Base-by-base conservation (phyloP, 2,113 vertebrate genomes). In the Alaudala cheleensis region DNA sequence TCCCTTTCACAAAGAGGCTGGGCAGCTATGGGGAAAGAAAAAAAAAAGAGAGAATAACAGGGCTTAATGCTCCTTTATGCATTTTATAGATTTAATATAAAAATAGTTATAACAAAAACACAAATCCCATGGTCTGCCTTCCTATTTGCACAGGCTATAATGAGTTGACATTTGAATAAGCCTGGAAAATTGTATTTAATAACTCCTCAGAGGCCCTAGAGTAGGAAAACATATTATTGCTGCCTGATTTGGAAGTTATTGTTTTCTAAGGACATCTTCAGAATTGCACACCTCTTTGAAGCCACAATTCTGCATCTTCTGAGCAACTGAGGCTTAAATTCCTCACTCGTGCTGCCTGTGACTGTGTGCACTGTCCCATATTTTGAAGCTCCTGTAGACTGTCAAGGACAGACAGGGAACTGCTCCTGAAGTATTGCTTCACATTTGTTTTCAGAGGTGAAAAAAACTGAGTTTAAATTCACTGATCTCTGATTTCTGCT, bases 111-210 rank as follows among this genome's bases (percentile, higher is more conserved):
- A 90, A 51, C 69, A 42, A 74, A 93, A 88, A 53, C 77, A 33
- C 64, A 86, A 50, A 79, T 80, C 91, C 90, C 87, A 66, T 12
- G 39, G 64, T 40, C n/a, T 86, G 42, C 29, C 74, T 77, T 86
- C 78, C 51, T 65, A 80, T 77, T 90, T 70, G 79, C 79, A n/a
- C 31, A 78, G 53, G 37, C 54, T 72, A 76, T 94, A 54, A 83
- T 61, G 71, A 70, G 57, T 10, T 87, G 94, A 67, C 50, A 90
- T 95, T 92, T 93, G 86, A 76, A 94, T 90, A 91, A 34, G 24
- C 73, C 93, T 84, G 87, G 93, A 96, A 95, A 94, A 81, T 88
- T 65, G 47, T 61, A 70, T 72, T 84, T 95, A 93, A 84, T 88
- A 72, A 93, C 57, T 93, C 90, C 70, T 96, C 70, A 16, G 29